Evolutionary conservation across 2,113 vertebrate genomes (phyloP).

Genomic region (Narcine bancroftii): DNA sequence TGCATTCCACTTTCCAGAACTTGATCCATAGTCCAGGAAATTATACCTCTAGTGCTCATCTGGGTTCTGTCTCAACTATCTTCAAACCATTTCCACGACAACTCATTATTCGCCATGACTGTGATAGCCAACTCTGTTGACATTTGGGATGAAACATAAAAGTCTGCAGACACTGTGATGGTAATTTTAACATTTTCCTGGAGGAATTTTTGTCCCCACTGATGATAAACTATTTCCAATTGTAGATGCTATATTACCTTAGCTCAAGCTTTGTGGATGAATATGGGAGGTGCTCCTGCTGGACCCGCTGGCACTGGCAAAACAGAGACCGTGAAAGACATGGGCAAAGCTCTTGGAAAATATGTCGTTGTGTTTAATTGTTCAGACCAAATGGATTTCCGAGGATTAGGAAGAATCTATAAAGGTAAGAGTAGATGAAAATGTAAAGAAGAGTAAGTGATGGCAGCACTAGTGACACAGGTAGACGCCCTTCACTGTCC

Average conservation of each 20-base stretch:
- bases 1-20: too few species aligned
- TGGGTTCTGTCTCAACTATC: too few species aligned
- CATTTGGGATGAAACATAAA: too few species aligned
- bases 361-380: constrained; percentile 85
- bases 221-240: constrained; percentile 29
- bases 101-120: too few species aligned
- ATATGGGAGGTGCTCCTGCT: constrained; percentile 78
- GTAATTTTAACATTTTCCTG: too few species aligned
- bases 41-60: too few species aligned
- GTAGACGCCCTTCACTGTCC: neutral
- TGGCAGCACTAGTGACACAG: neutral
- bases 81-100: too few species aligned
- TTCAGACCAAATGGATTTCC: constrained; percentile 84
- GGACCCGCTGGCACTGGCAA: constrained; percentile 83
- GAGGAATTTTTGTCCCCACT: too few species aligned
- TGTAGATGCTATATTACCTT: constrained; percentile 80
- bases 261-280: constrained; percentile 75
- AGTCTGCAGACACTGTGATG: too few species aligned
- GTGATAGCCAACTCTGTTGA: too few species aligned
- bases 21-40: too few species aligned
- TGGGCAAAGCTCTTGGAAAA: constrained; percentile 77
- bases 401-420: constrained; percentile 80
- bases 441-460: neutral
- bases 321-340: constrained; percentile 81
- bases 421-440: constrained; percentile 61